Evolutionary conservation across 2,888 invertebrate species (phyloP).

Genomic region (Notocelia uddmanniana): DNA sequence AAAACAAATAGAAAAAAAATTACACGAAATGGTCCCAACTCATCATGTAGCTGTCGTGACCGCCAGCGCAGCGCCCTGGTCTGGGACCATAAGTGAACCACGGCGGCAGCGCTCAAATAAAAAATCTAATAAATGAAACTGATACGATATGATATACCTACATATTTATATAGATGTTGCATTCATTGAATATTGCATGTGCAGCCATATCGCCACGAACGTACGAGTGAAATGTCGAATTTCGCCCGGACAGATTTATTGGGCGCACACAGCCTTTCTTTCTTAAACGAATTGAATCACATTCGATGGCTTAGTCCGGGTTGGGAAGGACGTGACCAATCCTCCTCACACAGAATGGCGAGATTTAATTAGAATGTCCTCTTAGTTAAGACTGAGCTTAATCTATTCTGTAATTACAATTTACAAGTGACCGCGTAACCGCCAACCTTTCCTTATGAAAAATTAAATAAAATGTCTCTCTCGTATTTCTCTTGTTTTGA

Average conservation of each 20-base stretch:
- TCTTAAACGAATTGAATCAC: not conserved
- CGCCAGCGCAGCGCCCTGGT: too few species aligned
- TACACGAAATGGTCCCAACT: too few species aligned
- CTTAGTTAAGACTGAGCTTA: not conserved
- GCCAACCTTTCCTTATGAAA: not conserved
- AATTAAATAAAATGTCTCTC: not conserved
- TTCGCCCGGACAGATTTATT: not conserved
- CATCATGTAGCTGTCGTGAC: too few species aligned
- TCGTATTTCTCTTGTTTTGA: too few species aligned
- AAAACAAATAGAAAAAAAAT: too few species aligned
- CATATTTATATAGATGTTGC: too few species aligned
- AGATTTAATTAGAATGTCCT: not conserved
- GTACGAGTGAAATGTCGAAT: not conserved
- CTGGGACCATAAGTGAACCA: too few species aligned
- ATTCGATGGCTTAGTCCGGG: slow-evolving; percentile 1
- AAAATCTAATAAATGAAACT: too few species aligned
- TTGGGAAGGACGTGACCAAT: not conserved
- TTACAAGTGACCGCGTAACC: not conserved
- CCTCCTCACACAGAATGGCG: not conserved
- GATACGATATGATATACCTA: too few species aligned
- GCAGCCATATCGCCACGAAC: too few species aligned
- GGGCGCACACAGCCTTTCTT: not conserved
- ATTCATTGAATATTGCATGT: too few species aligned
- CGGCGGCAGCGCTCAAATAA: too few species aligned
- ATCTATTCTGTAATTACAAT: slow-evolving; percentile 1